These are phyloP conservation scores for Coleophora deauratella DNA, from an alignment of 2,888 invertebrate genomes.

Conservation along the genomic window DNA sequence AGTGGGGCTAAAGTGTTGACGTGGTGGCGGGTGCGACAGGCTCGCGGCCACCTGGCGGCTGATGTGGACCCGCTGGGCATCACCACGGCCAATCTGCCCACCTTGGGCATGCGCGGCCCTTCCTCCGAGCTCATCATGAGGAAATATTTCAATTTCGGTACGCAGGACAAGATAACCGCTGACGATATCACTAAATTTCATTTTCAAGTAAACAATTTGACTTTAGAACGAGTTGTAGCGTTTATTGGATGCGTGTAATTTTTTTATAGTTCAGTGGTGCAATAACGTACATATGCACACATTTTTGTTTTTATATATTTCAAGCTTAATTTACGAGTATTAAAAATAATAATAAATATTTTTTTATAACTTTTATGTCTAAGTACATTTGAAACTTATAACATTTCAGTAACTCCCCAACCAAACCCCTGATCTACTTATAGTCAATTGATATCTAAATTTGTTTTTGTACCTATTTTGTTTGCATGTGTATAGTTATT, in stretches of 20 bases:
- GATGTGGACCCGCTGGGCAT: conserved; percentile 96
- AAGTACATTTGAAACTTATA: no score
- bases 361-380: no score
- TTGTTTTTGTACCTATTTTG: conserved; percentile 11
- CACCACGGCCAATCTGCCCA: conserved; percentile 79
- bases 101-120: conserved; percentile 66
- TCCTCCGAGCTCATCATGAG: conserved; percentile 73
- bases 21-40: conserved; percentile 76
- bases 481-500: conserved; percentile 45
- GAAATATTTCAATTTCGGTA: conserved; percentile 74
- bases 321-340: neutral
- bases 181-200: conserved; percentile 16
- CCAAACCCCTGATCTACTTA: no score
- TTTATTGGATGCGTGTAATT: conserved; percentile 41
- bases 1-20: conserved; percentile 44
- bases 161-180: conserved; percentile 38
- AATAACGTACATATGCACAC: conserved; percentile 49
- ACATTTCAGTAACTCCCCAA: no score
- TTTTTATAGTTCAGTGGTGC: conserved; percentile 31
- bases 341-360: neutral
- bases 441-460: no score
- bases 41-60: conserved; percentile 94
- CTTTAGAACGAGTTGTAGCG: no score
- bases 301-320: no score
- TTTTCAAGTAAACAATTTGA: conserved; percentile 2